A percentile compares a stretch with the other conserved stretches of the same genome.
phyloP scores from a whole-genome alignment of 2,113 vertebrate genomes.

The Himantopus leucocephalus region DNA sequence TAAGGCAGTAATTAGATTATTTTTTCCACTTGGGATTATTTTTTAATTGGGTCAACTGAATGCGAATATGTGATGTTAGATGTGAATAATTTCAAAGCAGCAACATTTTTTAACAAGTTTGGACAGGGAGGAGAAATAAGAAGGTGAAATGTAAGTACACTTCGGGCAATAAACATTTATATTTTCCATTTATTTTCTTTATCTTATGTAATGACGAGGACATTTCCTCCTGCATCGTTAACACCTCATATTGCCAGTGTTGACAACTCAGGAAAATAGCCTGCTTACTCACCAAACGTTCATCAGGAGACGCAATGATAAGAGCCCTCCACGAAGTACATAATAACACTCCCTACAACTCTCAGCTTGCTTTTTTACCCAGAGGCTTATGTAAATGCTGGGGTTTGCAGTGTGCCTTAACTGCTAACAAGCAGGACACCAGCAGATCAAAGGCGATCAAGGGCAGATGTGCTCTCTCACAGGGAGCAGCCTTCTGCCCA shows the following conservation, averaged over 20 bases:
- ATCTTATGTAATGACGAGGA: conserved; percentile 37
- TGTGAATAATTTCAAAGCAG: neutral
- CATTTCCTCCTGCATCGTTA: conserved; percentile 38
- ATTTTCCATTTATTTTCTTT: conserved; percentile 10
- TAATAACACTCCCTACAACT: conserved; percentile 19
- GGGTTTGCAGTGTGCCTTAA: neutral
- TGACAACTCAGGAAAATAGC: conserved; percentile 59
- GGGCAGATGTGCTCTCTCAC: neutral
- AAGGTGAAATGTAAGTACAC: neutral
- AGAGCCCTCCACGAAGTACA: conserved; percentile 10
- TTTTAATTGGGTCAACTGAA: conserved; percentile 20
- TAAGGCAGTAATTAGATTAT: conserved; percentile 4
- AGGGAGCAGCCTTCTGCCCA: neutral
- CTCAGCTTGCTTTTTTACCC: neutral
- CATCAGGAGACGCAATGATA: conserved; percentile 18
- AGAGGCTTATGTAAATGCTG: neutral
- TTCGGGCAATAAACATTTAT: neutral
- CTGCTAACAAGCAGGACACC: neutral
- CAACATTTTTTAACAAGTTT: neutral
- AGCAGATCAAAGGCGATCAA: neutral
- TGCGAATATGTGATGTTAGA: neutral
- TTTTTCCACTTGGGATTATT: conserved; percentile 38
- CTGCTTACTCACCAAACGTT: conserved; percentile 55
- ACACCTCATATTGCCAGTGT: conserved; percentile 35
- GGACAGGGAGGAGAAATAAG: neutral